These are phyloP conservation scores for Yponomeuta malinellus DNA, from an alignment of 2,888 invertebrate species.

Conservation along the genomic window DNA sequence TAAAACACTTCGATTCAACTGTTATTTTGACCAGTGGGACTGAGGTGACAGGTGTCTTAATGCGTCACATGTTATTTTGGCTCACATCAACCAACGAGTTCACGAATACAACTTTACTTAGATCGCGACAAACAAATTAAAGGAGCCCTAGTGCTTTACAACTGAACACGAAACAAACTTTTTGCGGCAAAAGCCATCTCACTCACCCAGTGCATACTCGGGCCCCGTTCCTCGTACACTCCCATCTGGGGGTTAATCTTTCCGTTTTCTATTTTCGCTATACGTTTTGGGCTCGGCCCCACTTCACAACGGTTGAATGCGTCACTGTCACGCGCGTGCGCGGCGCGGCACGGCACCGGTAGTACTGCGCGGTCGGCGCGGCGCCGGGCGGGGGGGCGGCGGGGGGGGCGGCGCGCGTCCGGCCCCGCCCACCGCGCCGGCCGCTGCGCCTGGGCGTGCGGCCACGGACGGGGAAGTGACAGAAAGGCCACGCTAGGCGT, in stretches of 20 bases:
- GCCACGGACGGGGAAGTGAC: neutral
- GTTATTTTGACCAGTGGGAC: no score
- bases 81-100: no score
- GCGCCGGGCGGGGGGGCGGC: constrained; percentile 23
- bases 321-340: constrained; percentile 53
- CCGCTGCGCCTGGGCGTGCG: neutral
- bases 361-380: constrained; percentile 41
- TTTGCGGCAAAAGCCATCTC: constrained; percentile 3
- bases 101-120: no score
- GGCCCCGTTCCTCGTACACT: constrained; percentile 92
- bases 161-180: neutral
- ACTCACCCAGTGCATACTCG: constrained; percentile 94
- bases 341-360: constrained; percentile 62
- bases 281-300: constrained; percentile 66
- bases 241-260: constrained; percentile 87
- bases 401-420: constrained; percentile 37
- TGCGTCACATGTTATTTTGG: no score
- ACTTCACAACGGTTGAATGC: constrained; percentile 45
- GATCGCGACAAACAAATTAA: no score
- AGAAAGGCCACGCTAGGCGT: neutral
- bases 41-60: no score
- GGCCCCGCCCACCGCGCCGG: constrained; percentile 10
- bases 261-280: constrained; percentile 69
- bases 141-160: no score
- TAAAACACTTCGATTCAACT: no score